phyloP scores from a whole-genome alignment of 2,113 vertebrate genomes.

The Setophaga petechia region DNA sequence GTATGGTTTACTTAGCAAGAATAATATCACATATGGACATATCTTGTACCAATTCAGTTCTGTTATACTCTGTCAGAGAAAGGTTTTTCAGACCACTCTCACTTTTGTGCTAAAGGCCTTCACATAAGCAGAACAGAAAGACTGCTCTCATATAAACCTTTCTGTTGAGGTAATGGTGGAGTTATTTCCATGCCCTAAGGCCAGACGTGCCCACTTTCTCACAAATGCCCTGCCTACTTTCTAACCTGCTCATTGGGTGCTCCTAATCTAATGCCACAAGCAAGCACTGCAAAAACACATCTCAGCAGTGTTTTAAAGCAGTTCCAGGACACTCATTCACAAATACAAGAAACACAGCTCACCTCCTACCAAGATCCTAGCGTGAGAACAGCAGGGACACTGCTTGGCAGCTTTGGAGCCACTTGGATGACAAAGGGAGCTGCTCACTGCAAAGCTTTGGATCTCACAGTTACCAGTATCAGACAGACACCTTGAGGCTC shows the following conservation, averaged over 20 bases:
- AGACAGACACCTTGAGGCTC: not conserved
- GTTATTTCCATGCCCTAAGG: not conserved
- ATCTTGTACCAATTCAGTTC: too few species aligned
- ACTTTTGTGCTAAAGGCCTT: not conserved
- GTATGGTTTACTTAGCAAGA: too few species aligned
- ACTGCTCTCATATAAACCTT: not conserved
- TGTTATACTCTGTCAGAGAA: too few species aligned
- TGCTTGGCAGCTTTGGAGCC: too few species aligned
- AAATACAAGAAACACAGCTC: not conserved
- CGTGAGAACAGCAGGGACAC: not conserved
- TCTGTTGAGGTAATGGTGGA: not conserved
- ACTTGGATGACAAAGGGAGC: too few species aligned
- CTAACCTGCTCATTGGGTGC: too few species aligned
- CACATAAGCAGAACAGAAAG: not conserved
- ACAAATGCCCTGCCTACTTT: not conserved
- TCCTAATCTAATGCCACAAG: not conserved
- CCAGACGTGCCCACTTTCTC: not conserved
- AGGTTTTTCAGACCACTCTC: too few species aligned
- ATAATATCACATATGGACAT: too few species aligned
- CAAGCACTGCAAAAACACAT: not conserved
- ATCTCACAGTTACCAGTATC: not conserved
- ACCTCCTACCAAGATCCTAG: not conserved
- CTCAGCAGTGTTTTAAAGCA: not conserved
- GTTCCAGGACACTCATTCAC: not conserved
- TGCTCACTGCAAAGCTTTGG: too few species aligned